Base-by-base conservation (phyloP, 2,113 vertebrate species). In the Psephotus haematonotus region DNA sequence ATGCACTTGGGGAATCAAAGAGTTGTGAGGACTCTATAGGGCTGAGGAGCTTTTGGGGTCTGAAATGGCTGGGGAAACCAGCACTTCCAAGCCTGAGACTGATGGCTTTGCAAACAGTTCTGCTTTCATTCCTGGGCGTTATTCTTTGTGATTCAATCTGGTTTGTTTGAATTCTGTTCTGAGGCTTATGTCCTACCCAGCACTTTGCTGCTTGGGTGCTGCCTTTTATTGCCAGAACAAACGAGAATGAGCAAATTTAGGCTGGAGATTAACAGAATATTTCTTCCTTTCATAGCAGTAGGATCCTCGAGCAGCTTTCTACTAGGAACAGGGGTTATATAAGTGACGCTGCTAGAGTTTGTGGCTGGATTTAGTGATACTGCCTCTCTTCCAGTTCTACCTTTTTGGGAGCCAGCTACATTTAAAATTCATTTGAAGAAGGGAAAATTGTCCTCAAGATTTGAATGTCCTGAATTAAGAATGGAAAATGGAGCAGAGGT, bases 201-300 rank as follows among this genome's bases (percentile, higher is more conserved):
- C 3, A 31, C 65, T 89, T 84, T 47, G 46, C 37, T 94, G 64
- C 35, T 43, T 47, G 43, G 53, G 55, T 77, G 49, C 79, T 86
- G 63, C 53, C 72, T 90, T 84, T 93, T 57, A 68, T 89, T 89
- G 83, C 52, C 69, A 70, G 62, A 60, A 39, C 67, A 86, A 92
- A 74, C 60, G 78, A 46, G 41, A 79, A 87, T 82, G 65, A 92
- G 47, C 74, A 93, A 91, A 89, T 93, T 87, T 84, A 92, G 77
- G 57, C 50, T 76, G 65, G 60, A 72, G 43, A 81, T 52, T 75
- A 92, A 60, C 57, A 91, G 62, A 89, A 31, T 93, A 39, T 71
- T 82, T 95, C 82, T 95, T 91, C 65, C 71, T 95, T 96, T 95
- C 62, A 37, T 67, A 92, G 57, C 43, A 91, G 43, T 89, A 64